A percentile compares a stretch with the other conserved stretches of the same genome.
Evolutionary conservation across 2,888 invertebrate species (phyloP).

Genomic region (Endotricha flammealis): DNA sequence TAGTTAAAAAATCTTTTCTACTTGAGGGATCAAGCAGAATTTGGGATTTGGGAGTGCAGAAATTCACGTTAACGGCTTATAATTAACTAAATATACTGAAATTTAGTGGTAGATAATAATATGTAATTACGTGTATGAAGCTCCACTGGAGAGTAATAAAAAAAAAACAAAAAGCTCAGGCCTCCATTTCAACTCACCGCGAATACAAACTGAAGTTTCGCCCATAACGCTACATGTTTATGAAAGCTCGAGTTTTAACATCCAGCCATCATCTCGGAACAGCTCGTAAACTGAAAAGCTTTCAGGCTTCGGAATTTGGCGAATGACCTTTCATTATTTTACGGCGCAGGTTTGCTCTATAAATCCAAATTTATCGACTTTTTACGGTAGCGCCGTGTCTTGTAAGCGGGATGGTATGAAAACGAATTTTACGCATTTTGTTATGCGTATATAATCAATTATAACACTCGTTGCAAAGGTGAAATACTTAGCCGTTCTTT

Average conservation of each 20-base stretch:
- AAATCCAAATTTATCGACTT: conserved; percentile 4
- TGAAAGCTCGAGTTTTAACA: not conserved
- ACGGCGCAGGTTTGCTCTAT: conserved; percentile 1
- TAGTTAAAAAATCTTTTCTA: no score
- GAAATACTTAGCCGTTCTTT: no score
- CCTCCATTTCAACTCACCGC: no score
- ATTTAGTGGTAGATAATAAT: no score
- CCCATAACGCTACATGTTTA: not conserved
- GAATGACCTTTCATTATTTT: conserved; percentile 1
- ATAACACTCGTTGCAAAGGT: no score
- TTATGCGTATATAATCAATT: not conserved
- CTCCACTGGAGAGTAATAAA: no score
- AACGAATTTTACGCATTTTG: not conserved
- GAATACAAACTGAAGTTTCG: not conserved
- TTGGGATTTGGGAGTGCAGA: no score
- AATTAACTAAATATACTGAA: no score
- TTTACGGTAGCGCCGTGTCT: conserved; percentile 1
- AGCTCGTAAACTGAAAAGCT: not conserved
- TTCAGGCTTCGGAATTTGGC: not conserved
- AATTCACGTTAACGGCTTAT: no score
- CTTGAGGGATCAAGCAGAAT: no score
- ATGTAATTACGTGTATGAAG: no score
- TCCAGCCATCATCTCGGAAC: not conserved
- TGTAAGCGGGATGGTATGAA: not conserved
- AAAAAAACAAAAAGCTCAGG: no score